A percentile compares a stretch with the other conserved stretches of the same genome.
Conservation (phyloP, 2,888 invertebrate species). For the Stenichneumon culpator region DNA sequence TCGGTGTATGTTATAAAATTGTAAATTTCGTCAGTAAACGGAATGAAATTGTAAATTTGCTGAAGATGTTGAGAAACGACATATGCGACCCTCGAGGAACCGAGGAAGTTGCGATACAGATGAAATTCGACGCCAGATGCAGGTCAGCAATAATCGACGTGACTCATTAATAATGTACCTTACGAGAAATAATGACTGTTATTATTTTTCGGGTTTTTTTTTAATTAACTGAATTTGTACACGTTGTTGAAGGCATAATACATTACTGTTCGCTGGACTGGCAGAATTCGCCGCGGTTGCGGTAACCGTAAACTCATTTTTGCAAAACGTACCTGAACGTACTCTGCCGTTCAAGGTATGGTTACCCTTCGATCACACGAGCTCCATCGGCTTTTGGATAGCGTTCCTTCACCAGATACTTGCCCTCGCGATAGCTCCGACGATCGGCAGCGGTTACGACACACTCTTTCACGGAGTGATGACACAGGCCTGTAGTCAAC, state of each 20-base stretch:
- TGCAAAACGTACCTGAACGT: slow-evolving; percentile 50
- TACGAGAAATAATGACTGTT: neutral
- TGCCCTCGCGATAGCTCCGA: slow-evolving; percentile 51
- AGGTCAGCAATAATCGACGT: slow-evolving; percentile 33
- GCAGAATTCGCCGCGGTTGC: slow-evolving; percentile 39
- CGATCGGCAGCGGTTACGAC: slow-evolving; percentile 48
- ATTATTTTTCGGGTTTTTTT: neutral
- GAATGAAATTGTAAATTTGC: slow-evolving; percentile 27
- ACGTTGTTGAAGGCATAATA: slow-evolving; percentile 46
- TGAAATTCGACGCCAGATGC: slow-evolving; percentile 35
- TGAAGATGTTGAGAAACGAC: slow-evolving; percentile 31
- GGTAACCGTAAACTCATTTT: slow-evolving; percentile 47
- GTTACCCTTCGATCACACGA: slow-evolving; percentile 53
- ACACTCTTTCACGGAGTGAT: slow-evolving; percentile 52
- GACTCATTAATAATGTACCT: too few relatives aligned
- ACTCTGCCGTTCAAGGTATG: slow-evolving; percentile 58
- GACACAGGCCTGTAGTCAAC: slow-evolving; percentile 55
- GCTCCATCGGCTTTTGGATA: slow-evolving; percentile 42
- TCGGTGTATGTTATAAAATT: slow-evolving; percentile 57
- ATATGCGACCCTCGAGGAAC: slow-evolving; percentile 36
- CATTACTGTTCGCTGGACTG: slow-evolving; percentile 42
- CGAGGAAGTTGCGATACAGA: slow-evolving; percentile 50
- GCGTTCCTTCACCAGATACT: slow-evolving; percentile 61
- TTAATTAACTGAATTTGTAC: neutral
- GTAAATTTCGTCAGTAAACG: slow-evolving; percentile 39